Conservation (phyloP, 2,888 invertebrate genomes). For the Hedychridium roseum region DNA sequence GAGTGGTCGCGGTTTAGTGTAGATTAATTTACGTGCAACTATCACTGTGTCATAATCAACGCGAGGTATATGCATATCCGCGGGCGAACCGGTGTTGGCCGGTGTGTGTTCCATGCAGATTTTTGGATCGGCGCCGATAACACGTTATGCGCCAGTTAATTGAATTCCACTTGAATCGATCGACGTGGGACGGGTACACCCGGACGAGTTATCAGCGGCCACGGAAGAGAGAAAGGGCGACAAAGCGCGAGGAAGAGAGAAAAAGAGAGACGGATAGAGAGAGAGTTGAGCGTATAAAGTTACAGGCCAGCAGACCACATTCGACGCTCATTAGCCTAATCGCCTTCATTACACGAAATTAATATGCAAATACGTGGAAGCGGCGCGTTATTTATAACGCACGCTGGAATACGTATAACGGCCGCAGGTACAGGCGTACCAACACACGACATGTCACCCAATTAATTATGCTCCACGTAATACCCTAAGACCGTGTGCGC, state of each 20-base stretch:
- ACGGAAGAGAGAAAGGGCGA: conserved; percentile 9
- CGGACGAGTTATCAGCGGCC: neutral
- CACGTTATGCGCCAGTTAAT: conserved; percentile 32
- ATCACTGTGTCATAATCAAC: conserved; percentile 27
- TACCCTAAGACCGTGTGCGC: conserved; percentile 25
- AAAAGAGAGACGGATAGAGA: no score
- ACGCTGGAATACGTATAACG: conserved; percentile 41
- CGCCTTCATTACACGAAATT: conserved; percentile 57
- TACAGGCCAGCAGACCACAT: conserved; percentile 43
- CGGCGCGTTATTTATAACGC: conserved; percentile 48
- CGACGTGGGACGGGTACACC: conserved; percentile 9
- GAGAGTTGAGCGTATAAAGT: conserved; percentile 34
- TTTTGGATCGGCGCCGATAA: conserved; percentile 31
- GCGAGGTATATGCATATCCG: conserved; percentile 16
- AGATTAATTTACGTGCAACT: conserved; percentile 22
- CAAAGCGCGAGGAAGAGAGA: conserved; percentile 21
- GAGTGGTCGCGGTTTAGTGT: no score
- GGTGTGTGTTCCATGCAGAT: conserved; percentile 19
- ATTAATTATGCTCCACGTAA: conserved; percentile 52
- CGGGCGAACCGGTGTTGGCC: conserved; percentile 1
- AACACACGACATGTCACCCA: conserved; percentile 48
- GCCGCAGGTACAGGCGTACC: conserved; percentile 30
- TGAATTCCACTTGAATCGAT: conserved; percentile 37
- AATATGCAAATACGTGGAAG: conserved; percentile 57
- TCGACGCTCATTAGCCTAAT: conserved; percentile 56